These are phyloP conservation scores for Trichogramma pretiosum DNA, from an alignment of 1,140 invertebrate species.

Conservation along the genomic window DNA sequence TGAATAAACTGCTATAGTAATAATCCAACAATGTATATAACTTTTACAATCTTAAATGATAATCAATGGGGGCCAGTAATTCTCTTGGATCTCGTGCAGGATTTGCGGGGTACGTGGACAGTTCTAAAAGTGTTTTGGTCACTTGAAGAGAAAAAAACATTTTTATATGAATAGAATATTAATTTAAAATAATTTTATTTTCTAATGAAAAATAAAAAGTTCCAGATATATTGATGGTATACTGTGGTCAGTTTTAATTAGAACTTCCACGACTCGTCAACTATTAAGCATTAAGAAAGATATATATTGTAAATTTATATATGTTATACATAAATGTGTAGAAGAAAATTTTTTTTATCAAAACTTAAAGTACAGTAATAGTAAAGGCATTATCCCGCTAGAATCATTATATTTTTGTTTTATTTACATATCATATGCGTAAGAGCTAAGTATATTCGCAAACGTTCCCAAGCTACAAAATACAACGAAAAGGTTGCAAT, in stretches of 20 bases:
- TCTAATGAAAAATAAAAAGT: too few species aligned
- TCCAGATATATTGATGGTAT: too few species aligned
- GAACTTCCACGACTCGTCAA: constrained; percentile 33
- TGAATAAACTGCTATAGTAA: too few species aligned
- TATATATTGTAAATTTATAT: constrained; percentile 27
- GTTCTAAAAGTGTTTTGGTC: constrained; percentile 8
- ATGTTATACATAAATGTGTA: too few species aligned
- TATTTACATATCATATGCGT: too few species aligned
- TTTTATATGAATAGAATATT: too few species aligned
- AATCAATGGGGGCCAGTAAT: constrained; percentile 45
- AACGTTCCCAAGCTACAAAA: too few species aligned
- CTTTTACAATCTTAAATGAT: constrained; percentile 14
- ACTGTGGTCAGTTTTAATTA: constrained; percentile 5
- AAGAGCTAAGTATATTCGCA: too few species aligned
- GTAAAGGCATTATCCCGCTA: constrained; percentile 35
- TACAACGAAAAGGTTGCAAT: too few species aligned
- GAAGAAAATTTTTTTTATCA: too few species aligned
- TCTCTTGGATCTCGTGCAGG: constrained; percentile 45
- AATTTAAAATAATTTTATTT: too few species aligned
- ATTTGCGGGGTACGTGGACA: constrained; percentile 32
- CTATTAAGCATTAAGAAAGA: constrained; percentile 37
- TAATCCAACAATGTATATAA: constrained; percentile 18
- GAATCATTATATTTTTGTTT: constrained; percentile 26
- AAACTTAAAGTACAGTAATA: constrained; percentile 40
- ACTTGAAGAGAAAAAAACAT: background rate